Percentiles rank a stretch among this genome's conserved stretches.
Conservation (phyloP, 2,888 invertebrate species). For the Apamea anceps region DNA sequence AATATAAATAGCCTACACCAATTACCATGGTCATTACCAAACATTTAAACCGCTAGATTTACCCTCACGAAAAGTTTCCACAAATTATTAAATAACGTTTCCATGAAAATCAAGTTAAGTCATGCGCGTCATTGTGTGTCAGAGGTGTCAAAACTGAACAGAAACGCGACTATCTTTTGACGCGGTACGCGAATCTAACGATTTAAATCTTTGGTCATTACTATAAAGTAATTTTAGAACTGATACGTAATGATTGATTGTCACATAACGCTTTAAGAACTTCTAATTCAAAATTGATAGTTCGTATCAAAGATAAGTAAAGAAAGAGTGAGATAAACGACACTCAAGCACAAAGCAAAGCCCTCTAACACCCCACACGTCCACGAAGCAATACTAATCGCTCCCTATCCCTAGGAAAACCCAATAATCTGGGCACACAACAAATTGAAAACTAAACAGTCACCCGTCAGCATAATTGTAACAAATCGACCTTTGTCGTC, state of each 20-base stretch:
- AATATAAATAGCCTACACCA: not conserved
- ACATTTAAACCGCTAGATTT: no score
- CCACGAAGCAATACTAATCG: constrained; percentile 41
- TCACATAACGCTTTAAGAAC: not conserved
- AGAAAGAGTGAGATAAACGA: constrained; percentile 8
- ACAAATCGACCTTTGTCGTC: constrained; percentile 57
- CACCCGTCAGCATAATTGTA: constrained; percentile 65
- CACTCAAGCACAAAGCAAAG: not conserved
- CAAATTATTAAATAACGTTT: no score
- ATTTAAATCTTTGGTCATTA: no score
- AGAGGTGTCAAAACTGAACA: no score
- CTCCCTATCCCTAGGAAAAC: constrained; percentile 32
- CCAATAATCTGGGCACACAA: constrained; percentile 49
- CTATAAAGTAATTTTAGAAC: no score
- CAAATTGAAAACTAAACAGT: constrained; percentile 65
- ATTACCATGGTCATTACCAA: not conserved
- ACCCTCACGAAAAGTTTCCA: no score
- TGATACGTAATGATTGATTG: no score
- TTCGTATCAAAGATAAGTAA: not conserved
- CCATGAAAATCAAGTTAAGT: no score
- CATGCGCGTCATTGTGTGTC: no score
- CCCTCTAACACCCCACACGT: constrained; percentile 4
- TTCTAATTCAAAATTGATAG: not conserved
- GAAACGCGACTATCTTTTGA: no score
- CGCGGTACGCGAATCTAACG: no score